Evolutionary conservation across 2,113 vertebrate genomes (phyloP), one percentile per base, ranked within the genome.

Genomic region (Erythrocercus mccallii): DNA sequence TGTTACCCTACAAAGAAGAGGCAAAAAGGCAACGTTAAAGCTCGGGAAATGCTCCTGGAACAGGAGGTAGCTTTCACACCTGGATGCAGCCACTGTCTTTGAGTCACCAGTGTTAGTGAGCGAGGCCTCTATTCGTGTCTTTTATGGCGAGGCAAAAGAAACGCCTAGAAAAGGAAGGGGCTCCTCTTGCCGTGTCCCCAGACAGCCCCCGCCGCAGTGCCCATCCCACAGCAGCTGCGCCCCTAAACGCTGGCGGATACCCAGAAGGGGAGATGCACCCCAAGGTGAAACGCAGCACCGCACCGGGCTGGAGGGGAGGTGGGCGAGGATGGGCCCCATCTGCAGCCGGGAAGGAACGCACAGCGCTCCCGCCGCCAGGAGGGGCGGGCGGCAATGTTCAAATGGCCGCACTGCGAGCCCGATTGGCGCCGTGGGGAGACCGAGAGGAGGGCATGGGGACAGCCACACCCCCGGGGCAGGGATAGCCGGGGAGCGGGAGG

Each of bases 331-430:
- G 30, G 68, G 30, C n/a, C 81, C 56, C 33, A 1, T 21, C 25
- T 10, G 2, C 5, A 19, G 53, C 65, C 9, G 25, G 35, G 42
- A 22, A 81, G 53, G 73, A n/a, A 48, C 0, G 33, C 54, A 2
- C 57, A 0, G 28, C 44, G 35, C 6, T 83, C 82, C 89, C 74
- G 91, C 94, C 82, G 65, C 51, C 7, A 8, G 64, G 14, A 31
- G 71, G 66, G 86, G 91, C 90, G 92, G 87, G 95, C 81, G 23
- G n/a, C 8, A 7, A n/a, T n/a, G n/a, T 93, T 94, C 91, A 74
- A 96, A 95, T 42, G 3, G 73, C 85, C 2, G 69, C 78, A 9
- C 77, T 2, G 64, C 68, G 37, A 84, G 90, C 78, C 78, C 73
- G 90, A 95, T 94, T 94, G 94, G 95, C 77, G 94, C 42, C 7